Conservation (phyloP, 1,140 invertebrate genomes). For the Drosophila nigromelanica region DNA sequence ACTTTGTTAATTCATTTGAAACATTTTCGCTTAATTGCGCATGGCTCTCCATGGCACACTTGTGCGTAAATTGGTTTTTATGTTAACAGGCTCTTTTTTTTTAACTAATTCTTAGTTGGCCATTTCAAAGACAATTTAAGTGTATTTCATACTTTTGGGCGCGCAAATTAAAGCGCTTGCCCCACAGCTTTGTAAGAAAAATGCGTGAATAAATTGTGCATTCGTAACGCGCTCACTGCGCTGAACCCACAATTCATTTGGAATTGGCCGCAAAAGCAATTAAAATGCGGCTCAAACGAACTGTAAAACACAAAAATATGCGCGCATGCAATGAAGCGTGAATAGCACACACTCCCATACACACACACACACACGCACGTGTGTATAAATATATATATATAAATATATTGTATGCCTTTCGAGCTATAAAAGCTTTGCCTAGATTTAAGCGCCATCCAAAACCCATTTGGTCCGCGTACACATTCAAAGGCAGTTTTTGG, state of each 20-base stretch:
- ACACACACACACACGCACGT: not conserved
- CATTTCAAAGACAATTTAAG: not conserved
- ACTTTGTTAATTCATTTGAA: no score
- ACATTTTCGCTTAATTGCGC: no score
- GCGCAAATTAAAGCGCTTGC: slow-evolving; percentile 23
- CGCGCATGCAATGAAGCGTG: slow-evolving; percentile 38
- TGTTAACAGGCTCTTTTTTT: not conserved
- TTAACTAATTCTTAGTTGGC: not conserved
- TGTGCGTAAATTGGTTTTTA: no score
- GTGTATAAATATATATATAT: not conserved
- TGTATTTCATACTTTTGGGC: slow-evolving; percentile 37
- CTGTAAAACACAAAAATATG: slow-evolving; percentile 62
- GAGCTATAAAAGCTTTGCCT: slow-evolving; percentile 10
- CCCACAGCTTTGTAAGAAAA: not conserved
- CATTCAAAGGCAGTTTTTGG: slow-evolving; percentile 35
- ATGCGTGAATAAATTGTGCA: slow-evolving; percentile 39
- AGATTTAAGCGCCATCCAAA: slow-evolving; percentile 45
- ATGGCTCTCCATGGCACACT: no score
- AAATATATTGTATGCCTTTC: not conserved
- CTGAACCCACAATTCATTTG: not conserved
- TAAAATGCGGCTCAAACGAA: slow-evolving; percentile 67
- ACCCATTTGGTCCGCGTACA: slow-evolving; percentile 51
- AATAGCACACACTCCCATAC: slow-evolving; percentile 4
- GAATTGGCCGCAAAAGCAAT: slow-evolving; percentile 66
- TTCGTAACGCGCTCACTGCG: slow-evolving; percentile 7